A percentile compares a stretch with the other conserved stretches of the same genome.
These are phyloP conservation scores for Melinopterus prodromus DNA, from an alignment of 2,888 invertebrate genomes.

Conservation along the genomic window DNA sequence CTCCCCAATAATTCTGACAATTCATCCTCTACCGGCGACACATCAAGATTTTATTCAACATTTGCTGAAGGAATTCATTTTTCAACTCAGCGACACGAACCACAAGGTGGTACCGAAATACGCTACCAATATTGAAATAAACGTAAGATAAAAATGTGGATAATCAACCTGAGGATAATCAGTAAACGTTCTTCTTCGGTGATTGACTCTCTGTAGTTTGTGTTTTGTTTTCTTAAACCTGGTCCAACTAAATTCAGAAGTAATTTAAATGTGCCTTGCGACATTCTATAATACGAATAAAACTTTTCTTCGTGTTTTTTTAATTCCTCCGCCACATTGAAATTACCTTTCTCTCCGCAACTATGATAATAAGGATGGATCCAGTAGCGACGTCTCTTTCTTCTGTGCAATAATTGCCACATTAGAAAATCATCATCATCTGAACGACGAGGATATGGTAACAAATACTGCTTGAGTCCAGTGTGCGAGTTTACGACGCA, in stretches of 20 bases:
- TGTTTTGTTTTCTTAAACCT: conserved; percentile 4
- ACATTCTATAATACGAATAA: not conserved
- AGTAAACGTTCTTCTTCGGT: not conserved
- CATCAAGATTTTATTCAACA: no score
- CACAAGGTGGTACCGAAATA: not conserved
- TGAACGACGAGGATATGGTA: no score
- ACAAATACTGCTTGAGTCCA: no score
- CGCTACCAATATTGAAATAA: not conserved
- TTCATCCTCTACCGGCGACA: not conserved
- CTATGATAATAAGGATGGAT: conserved; percentile 4
- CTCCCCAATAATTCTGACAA: not conserved
- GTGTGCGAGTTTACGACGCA: no score
- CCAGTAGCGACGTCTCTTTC: conserved; percentile 4
- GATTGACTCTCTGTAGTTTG: not conserved
- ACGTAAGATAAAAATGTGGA: not conserved
- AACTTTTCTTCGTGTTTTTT: not conserved
- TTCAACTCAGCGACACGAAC: not conserved
- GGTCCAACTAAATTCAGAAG: not conserved
- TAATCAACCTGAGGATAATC: not conserved
- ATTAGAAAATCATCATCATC: no score
- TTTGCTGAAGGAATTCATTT: not conserved
- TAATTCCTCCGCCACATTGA: not conserved
- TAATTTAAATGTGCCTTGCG: not conserved
- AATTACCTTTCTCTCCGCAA: not conserved
- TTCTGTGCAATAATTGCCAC: conserved; percentile 4